Conservation (phyloP, 2,113 vertebrate species). For the Saguinus midas region DNA sequence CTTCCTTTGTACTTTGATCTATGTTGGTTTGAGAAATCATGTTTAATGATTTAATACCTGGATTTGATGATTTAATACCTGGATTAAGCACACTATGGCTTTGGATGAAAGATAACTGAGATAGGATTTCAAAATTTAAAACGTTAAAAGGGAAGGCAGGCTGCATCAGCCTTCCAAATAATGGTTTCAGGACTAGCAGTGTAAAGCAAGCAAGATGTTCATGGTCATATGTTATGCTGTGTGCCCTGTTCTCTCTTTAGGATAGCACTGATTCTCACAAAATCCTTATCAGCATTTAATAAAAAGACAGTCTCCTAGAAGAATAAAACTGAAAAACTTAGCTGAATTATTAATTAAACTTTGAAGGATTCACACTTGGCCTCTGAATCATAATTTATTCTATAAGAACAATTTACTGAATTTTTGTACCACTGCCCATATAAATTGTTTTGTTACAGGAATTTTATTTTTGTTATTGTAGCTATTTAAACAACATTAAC, state of each 20-base stretch:
- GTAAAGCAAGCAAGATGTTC: background rate
- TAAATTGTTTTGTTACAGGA: conserved; percentile 4
- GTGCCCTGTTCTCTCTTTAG: background rate
- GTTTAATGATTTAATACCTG: background rate
- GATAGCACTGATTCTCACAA: background rate
- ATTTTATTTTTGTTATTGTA: conserved; percentile 43
- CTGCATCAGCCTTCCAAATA: background rate
- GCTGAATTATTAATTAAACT: conserved; percentile 12
- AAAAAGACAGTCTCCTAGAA: conserved; percentile 13
- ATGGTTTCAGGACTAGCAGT: background rate
- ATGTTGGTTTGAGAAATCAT: background rate
- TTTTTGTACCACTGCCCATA: background rate
- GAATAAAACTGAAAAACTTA: background rate
- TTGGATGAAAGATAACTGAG: conserved; percentile 9
- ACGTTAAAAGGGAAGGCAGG: background rate
- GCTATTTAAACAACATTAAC: conserved; percentile 33
- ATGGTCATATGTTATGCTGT: background rate
- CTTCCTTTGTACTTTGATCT: background rate
- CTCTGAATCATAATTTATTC: background rate
- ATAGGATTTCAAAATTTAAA: conserved; percentile 21
- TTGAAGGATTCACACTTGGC: background rate
- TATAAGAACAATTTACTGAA: background rate
- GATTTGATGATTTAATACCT: background rate
- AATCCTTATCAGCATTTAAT: background rate
- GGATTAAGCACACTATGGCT: background rate